Base-by-base conservation (phyloP, 2,113 vertebrate genomes). In the Thinocorus orbignyianus region DNA sequence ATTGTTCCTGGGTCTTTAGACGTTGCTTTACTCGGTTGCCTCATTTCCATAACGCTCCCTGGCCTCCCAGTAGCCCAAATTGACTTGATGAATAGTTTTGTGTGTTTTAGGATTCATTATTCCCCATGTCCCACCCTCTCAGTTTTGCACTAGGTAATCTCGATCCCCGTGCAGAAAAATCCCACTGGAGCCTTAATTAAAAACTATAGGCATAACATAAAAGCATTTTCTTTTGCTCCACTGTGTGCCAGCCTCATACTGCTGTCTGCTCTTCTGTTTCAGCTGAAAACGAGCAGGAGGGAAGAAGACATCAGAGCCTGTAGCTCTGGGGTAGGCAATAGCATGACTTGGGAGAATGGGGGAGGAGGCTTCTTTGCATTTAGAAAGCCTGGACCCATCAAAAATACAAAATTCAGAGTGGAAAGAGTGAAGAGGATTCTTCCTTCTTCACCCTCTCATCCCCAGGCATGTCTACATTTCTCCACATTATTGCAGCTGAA, bases 11-110 rank as follows among this genome's bases (percentile, higher is more conserved):
- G 26, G 58, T 48, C 73, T 93, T 91, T 51, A 91, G 80, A 79
- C 7, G 0, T 39, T 49, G 10, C 70, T 57, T 68, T 88, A 37
- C 80, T 66, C 13, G 1, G 62, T 81, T 0, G 1, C n/a, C 55
- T 90, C 86, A 86, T 95, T 95, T 96, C 85, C 88, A 93, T 91
- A 96, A 95, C 41, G 65, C 15, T 93, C 81, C 71, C 80, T n/a
- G 57, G 48, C 81, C 85, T 79, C 88, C 49, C 89, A 83, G 76
- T 70, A 90, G 61, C 81, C 82, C 64, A 78, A 80, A 91, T 7
- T 85, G 79, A 61, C 91, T 84, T 86, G 41, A 91, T 93, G 55
- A 96, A 94, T 71, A 60, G 42, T 96, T 93, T 42, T 92, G 28
- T 81, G 51, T 89, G 54, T 0, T 86, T 73, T 84, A 71, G 70